Base-by-base conservation (phyloP, 1,140 invertebrate genomes). In the Paralvinella palmiformis region DNA sequence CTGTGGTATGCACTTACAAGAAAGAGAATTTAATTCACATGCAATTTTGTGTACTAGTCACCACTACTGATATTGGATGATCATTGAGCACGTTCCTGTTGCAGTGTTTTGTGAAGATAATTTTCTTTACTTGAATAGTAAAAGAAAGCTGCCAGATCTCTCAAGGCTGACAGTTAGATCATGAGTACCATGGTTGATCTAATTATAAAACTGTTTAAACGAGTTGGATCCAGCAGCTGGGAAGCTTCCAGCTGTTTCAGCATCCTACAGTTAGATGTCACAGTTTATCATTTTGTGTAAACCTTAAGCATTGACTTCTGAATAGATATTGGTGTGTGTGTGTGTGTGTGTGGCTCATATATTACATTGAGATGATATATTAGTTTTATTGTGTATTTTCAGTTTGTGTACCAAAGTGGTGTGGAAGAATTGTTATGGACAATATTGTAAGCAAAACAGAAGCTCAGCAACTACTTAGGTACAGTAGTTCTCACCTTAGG, bases 351-450 rank as follows among this genome's bases (percentile, higher is more conserved):
- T n/a, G 45, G 3, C 45, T 22, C 15, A 6, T 48, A 22, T 48
- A 24, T 48, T 48, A 48, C 45, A 22, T 20, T 52, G 20, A 3
- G 48, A 22, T n/a, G 3, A 44, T 44, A 13, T 44, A n/a, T 44
- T 44, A n/a, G 13, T 44, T n/a, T 44, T 13, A 0, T 44, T 13
- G 13, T 57, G 5, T 53, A 64, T 64, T 69, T 72, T 24, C 59
- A 83, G 86, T 85, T 6, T 93, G 90, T 76, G 76, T 86, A 59
- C 88, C 89, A 5, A 84, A 85, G 70, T 85, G 85, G 72, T 94
- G 91, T 83, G 89, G 89, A 6, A 83, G 91, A 72, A 83, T 87
- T 72, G 86, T 92, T 3, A 86, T 86, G 52, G 91, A 94, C 78
- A 85, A 85, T 71, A 75, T 92, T 29, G 82, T 92, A 5, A 83